These are phyloP conservation scores for Clinocottus analis DNA, from an alignment of 2,113 vertebrate genomes.

Conservation along the genomic window DNA sequence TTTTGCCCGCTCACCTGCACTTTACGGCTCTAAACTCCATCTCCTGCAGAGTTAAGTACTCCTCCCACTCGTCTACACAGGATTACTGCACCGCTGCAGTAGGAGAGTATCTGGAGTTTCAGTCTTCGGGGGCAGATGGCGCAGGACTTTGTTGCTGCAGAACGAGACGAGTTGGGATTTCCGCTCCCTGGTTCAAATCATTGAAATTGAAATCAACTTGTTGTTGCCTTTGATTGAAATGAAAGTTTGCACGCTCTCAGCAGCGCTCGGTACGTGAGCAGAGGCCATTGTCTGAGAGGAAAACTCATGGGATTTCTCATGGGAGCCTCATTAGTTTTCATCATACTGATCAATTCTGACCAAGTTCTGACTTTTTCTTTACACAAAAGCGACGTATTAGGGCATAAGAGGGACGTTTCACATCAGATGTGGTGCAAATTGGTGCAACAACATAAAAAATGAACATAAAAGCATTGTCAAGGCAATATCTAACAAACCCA, in stretches of 20 bases:
- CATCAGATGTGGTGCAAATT: background rate
- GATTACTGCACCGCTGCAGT: constrained; percentile 16
- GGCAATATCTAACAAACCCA: background rate
- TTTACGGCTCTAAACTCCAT: constrained; percentile 35
- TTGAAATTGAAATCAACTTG: constrained; percentile 3
- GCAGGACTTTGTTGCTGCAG: background rate
- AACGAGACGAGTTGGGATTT: background rate
- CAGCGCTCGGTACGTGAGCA: background rate
- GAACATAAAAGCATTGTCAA: background rate
- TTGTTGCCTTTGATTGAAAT: background rate
- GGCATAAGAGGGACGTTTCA: background rate
- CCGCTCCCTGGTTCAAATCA: background rate
- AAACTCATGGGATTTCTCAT: background rate
- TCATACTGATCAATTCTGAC: background rate
- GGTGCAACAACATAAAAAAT: background rate
- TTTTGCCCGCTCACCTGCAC: constrained; percentile 35
- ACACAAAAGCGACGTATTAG: background rate
- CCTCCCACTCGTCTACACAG: constrained; percentile 7
- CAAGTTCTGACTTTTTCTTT: background rate
- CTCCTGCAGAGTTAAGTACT: constrained; percentile 23
- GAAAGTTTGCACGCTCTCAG: background rate
- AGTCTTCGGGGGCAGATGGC: too few species aligned
- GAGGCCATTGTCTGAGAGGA: background rate
- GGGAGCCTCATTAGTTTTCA: constrained; percentile 2
- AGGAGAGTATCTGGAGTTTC: background rate